phyloP scores from a whole-genome alignment of 2,888 invertebrate genomes.

The Drosophila monieri region DNA sequence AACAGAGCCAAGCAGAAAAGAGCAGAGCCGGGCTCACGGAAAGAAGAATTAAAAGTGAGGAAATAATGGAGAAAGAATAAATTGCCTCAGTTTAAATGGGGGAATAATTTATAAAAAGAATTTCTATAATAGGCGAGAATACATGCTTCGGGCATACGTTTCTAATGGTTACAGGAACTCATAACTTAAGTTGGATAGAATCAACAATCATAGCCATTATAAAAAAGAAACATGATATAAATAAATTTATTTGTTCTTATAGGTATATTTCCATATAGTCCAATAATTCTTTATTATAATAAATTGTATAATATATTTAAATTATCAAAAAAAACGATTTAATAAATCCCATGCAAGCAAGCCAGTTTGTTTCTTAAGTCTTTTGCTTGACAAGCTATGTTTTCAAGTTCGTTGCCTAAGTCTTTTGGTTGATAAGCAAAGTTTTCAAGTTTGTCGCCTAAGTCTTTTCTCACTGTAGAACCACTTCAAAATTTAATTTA shows the following conservation, averaged over 20 bases:
- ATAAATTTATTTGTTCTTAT: neutral
- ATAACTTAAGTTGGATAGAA: constrained; percentile 9
- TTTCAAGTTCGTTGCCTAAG: neutral
- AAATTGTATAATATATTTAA: too few relatives aligned
- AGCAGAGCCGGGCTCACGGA: constrained; percentile 21
- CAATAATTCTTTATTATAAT: too few relatives aligned
- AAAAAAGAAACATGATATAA: neutral
- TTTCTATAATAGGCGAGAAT: constrained; percentile 16
- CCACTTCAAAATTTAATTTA: neutral
- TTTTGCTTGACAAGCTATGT: neutral
- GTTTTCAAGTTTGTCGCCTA: neutral
- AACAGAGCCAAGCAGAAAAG: constrained; percentile 15
- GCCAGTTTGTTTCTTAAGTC: neutral
- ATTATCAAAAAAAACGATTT: neutral
- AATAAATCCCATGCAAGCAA: neutral
- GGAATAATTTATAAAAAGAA: constrained; percentile 35
- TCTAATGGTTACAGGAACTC: constrained; percentile 11
- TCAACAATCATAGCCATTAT: neutral
- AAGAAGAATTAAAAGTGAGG: constrained; percentile 35
- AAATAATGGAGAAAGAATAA: constrained; percentile 39
- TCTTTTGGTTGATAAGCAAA: neutral
- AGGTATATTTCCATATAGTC: too few relatives aligned
- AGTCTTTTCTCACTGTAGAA: neutral
- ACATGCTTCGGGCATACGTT: constrained; percentile 21
- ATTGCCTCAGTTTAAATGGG: constrained; percentile 33